Evolutionary conservation across 2,113 vertebrate genomes (phyloP).

Genomic region (Colaptes auratus): DNA sequence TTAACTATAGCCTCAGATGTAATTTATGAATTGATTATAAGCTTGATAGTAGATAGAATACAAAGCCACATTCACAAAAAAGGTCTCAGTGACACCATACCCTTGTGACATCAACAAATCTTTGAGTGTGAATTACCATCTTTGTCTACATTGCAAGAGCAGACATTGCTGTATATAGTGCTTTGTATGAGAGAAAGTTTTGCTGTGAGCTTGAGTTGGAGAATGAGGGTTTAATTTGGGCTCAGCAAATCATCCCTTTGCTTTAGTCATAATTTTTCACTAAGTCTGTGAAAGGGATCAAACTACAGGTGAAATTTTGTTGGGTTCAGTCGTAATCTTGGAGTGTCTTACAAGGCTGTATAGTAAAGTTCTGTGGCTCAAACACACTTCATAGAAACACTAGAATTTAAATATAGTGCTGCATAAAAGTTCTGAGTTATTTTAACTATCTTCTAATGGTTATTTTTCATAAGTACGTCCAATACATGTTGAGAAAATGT

Average conservation of each 20-base stretch:
- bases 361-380: neutral
- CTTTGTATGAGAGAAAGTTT: conserved; percentile 17
- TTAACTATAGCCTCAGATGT: conserved; percentile 41
- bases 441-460: neutral
- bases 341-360: fast-evolving
- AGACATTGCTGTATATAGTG: neutral
- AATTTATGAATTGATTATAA: neutral
- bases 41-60: conserved; percentile 25
- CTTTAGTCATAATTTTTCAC: neutral
- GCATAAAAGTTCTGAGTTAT: neutral
- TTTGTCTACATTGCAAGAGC: conserved; percentile 67
- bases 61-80: conserved; percentile 69
- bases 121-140: conserved; percentile 67
- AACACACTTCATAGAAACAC: neutral
- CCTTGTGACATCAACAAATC: conserved; percentile 58
- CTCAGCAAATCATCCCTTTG: neutral
- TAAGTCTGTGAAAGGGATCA: neutral
- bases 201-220: conserved; percentile 11
- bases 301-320: neutral
- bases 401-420: neutral
- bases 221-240: neutral
- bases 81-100: conserved; percentile 53
- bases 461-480: neutral
- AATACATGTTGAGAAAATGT: neutral
- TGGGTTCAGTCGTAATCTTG: neutral